Base-by-base conservation (phyloP, 2,797 vertebrate genomes). In the Dicrostonyx torquatus region DNA sequence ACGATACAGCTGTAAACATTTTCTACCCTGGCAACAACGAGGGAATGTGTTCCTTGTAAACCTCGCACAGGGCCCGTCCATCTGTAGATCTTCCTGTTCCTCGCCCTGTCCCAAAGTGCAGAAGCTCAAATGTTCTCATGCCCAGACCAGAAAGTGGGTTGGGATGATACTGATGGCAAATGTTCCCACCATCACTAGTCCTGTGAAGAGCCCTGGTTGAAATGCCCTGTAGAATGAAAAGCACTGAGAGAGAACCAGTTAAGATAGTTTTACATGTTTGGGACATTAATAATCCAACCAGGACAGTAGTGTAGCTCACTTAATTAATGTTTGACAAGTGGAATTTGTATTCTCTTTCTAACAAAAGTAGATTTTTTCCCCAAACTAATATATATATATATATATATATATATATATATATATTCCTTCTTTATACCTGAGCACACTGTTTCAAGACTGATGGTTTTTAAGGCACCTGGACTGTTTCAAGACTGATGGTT, bases 401-500 rank as follows among this genome's bases (percentile, higher is more conserved):
- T n/a, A n/a, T n/a, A n/a, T n/a, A n/a, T n/a, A n/a, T n/a, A n/a
- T n/a, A n/a, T n/a, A n/a, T n/a, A n/a, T n/a, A n/a, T n/a, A n/a
- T n/a, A n/a, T n/a, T n/a, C n/a, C n/a, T n/a, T n/a, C 53, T 24
- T 29, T 68, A n/a, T 2, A 48, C 31, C 62, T 87, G 48, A 64
- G 40, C 58, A 75, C 72, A 80, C 45, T 93, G 14, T 85, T 73
- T 80, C 87, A 93, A 91, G 43, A 31, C 48, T 89, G 80, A 82
- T 83, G 68, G 78, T 73, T 53, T 68, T 68, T 79, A 76, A 96
- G 70, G 37, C 64, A 34, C 45, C 64, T 22, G 40, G 29, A 80
- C 45, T 93, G 14, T 85, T 73, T 80, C 87, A 93, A 91, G 43
- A 31, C 48, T 89, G 80, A 82, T 83, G 68, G 78, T 73, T 53